Evolutionary conservation across 2,888 invertebrate species (phyloP), one percentile per base, ranked within the genome.

Genomic region (Apamea anceps): DNA sequence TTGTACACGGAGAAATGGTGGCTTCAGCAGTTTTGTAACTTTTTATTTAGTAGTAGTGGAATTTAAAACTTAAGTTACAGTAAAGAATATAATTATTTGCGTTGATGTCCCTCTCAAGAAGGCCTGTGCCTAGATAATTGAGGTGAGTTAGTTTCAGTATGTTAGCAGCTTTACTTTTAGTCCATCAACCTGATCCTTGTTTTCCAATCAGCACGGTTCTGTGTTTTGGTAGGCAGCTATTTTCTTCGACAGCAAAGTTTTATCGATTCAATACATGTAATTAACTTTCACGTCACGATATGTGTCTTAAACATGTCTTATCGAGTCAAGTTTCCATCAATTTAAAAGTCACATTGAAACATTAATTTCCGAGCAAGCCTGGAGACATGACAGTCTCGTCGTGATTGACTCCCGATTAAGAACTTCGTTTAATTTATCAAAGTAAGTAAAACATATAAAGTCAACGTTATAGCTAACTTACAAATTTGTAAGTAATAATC

Each of bases 381-480:
- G 54, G 12, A 71, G 51, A 68, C 54, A 72, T 48, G 42, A 70
- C 25, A 21, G 65, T 15, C 54, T 60, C 45, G 2, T 54, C 28
- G 51, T 57, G 32, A 79, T 83, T 79, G 70, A 73, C 42, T 67
- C 25, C 37, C 68, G 18, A 83, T 71, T 45, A 66, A 32, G 51
- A 78, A 51, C n/a, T 75, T 75, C 8, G 15, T 77, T 65, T 57
- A 62, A 82, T 48, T 71, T 71, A 13, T 57, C 32, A 32, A 77
- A 77, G 28, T 77, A 63, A 76, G 48, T 68, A 57, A 80, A 48
- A 83, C 54, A 70, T 57, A 57, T 72, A 86, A 85, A 84, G 73
- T 86, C 77, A 63, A 67, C 62, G 12, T 57, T 65, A 68, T 37
- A 28, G 28, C 57, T 57, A 73, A 70, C 62, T 72, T 75, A 75